A percentile compares a stretch with the other conserved stretches of the same genome.
These are phyloP conservation scores for Hemithea aestivaria DNA, from an alignment of 2,888 invertebrate species.

Conservation along the genomic window DNA sequence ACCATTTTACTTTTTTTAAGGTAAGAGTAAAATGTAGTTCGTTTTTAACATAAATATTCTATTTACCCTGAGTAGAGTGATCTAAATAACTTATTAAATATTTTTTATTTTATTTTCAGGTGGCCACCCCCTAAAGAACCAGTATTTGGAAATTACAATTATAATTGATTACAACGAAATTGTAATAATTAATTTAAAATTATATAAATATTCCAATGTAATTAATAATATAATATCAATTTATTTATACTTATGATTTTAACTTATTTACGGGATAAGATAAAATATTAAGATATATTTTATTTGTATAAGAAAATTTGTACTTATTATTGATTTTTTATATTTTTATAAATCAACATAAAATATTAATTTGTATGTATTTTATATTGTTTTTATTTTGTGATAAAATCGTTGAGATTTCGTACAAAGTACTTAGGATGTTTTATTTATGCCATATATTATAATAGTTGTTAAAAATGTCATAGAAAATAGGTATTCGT, in stretches of 20 bases:
- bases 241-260: constrained; percentile 13
- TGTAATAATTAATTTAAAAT: constrained; percentile 4
- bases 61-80: no score
- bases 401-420: constrained; percentile 42
- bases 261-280: constrained; percentile 3
- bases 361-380: constrained; percentile 9
- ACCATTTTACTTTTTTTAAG: no score
- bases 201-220: constrained; percentile 22
- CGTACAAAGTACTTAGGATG: constrained; percentile 64
- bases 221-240: constrained; percentile 23
- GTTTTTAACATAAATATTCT: no score
- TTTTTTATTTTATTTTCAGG: constrained; percentile 38
- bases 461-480: constrained; percentile 1
- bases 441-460: constrained; percentile 45
- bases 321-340: constrained; percentile 15
- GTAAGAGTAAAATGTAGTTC: no score
- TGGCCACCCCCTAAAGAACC: constrained; percentile 48
- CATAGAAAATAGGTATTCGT: background rate
- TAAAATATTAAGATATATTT: background rate
- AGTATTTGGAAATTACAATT: constrained; percentile 28
- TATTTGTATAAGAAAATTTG: constrained; percentile 6
- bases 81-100: no score
- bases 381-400: constrained; percentile 28
- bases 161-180: constrained; percentile 28
- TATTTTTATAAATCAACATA: constrained; percentile 10